Evolutionary conservation across 2,113 vertebrate species (phyloP).

Genomic region (Oncorhynchus masou): DNA sequence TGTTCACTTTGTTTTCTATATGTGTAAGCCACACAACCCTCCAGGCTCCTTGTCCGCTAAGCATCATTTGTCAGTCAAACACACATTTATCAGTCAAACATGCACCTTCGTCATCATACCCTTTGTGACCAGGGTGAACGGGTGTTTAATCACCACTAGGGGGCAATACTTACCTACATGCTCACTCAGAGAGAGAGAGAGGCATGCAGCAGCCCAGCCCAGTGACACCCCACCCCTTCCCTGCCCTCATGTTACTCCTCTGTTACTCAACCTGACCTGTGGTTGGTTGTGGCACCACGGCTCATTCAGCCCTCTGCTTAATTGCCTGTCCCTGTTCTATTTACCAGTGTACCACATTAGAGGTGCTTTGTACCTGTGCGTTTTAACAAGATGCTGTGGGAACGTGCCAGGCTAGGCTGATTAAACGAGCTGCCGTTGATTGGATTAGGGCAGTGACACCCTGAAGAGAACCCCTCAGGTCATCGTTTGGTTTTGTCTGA

Average conservation of each 20-base stretch:
- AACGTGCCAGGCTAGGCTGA: constrained; percentile 4
- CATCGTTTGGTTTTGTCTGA: constrained; percentile 22
- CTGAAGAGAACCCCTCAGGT: background rate
- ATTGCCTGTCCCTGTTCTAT: constrained; percentile 12
- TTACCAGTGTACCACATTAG: background rate
- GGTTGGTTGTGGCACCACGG: background rate
- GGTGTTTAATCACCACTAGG: constrained; percentile 55
- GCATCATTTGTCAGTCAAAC: background rate
- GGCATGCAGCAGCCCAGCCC: background rate
- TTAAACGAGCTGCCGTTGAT: constrained; percentile 15
- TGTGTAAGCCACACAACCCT: background rate
- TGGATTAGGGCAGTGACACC: background rate
- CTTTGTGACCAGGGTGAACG: background rate
- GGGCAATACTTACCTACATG: constrained; percentile 60
- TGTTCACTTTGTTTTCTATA: background rate
- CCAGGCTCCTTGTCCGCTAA: background rate
- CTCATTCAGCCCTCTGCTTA: background rate
- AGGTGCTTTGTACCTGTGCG: background rate
- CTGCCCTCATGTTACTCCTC: background rate
- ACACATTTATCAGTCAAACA: background rate
- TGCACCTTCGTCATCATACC: background rate
- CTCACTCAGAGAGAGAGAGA: background rate
- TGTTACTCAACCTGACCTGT: background rate
- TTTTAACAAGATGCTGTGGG: background rate
- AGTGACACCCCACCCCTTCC: constrained; percentile 6